Conservation (phyloP, 1,140 invertebrate species). For the Drosophila erecta region DNA sequence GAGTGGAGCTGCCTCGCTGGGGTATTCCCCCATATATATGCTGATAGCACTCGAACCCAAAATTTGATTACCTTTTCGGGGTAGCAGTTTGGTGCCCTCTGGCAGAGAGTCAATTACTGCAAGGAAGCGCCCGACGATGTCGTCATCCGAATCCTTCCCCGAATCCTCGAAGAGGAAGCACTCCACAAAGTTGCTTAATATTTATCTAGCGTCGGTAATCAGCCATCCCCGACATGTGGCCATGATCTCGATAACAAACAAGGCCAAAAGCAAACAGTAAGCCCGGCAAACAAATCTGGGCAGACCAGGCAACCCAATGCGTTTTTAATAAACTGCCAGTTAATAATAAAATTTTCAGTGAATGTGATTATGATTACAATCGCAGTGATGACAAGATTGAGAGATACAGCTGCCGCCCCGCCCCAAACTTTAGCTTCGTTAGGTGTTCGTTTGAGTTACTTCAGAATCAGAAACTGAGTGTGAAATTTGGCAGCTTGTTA, state of each 20-base stretch:
- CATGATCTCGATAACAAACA: constrained; percentile 66
- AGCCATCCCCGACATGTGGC: constrained; percentile 69
- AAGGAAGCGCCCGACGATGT: constrained; percentile 58
- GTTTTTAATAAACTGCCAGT: constrained; percentile 78
- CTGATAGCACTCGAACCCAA: constrained; percentile 54
- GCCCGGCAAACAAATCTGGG: constrained; percentile 44
- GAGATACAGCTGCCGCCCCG: constrained; percentile 2
- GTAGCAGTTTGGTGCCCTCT: constrained; percentile 42
- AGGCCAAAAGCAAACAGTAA: constrained; percentile 7
- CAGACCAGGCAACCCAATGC: constrained; percentile 44
- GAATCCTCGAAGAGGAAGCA: constrained; percentile 30
- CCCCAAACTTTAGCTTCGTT: constrained; percentile 59
- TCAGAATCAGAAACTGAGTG: constrained; percentile 58
- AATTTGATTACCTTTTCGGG: constrained; percentile 54
- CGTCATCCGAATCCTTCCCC: constrained; percentile 38
- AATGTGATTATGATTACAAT: constrained; percentile 53
- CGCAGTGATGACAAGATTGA: constrained; percentile 40
- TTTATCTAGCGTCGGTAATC: constrained; percentile 71
- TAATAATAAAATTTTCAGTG: constrained; percentile 72
- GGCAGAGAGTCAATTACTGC: constrained; percentile 66
- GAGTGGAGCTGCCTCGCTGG: constrained; percentile 7
- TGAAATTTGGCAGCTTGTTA: constrained; percentile 79
- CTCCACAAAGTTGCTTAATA: constrained; percentile 69
- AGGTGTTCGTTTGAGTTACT: constrained; percentile 45
- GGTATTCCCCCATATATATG: constrained; percentile 37